Percentiles rank a stretch among this genome's conserved stretches.
Conservation (phyloP, 2,113 vertebrate genomes). For the Syngnathus floridae region DNA sequence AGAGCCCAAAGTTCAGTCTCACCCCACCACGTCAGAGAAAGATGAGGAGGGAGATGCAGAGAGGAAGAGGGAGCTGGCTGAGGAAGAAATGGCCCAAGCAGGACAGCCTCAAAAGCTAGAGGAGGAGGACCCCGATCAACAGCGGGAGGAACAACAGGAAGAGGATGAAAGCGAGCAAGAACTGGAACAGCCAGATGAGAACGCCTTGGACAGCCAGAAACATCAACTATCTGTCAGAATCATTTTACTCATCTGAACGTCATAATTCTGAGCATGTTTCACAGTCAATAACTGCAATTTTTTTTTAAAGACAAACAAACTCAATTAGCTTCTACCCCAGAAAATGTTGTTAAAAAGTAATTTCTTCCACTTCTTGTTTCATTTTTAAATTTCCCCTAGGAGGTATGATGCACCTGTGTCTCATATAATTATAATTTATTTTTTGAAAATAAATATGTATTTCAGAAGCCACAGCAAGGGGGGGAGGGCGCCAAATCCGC, state of each 20-base stretch:
- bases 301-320: no score
- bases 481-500: slow-evolving; percentile 55
- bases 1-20: slow-evolving; percentile 65
- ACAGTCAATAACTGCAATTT: no score
- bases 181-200: slow-evolving; percentile 61
- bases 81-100: slow-evolving; percentile 81
- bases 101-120: slow-evolving; percentile 77
- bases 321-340: slow-evolving; percentile 9
- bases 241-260: not conserved
- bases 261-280: no score
- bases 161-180: slow-evolving; percentile 53
- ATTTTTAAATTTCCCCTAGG: slow-evolving; percentile 7
- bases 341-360: slow-evolving; percentile 6
- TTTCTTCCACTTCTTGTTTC: slow-evolving; percentile 1
- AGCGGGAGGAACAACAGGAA: slow-evolving; percentile 56
- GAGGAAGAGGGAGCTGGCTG: slow-evolving; percentile 84
- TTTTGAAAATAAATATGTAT: not conserved
- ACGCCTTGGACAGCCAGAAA: slow-evolving; percentile 57
- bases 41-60: slow-evolving; percentile 80
- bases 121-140: slow-evolving; percentile 70
- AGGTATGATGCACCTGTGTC: not conserved
- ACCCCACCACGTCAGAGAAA: slow-evolving; percentile 41
- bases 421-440: not conserved
- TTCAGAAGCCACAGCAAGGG: slow-evolving; percentile 27
- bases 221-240: slow-evolving; percentile 48